Base-by-base conservation (phyloP, 2,888 invertebrate species). In the Drosophila merina region DNA sequence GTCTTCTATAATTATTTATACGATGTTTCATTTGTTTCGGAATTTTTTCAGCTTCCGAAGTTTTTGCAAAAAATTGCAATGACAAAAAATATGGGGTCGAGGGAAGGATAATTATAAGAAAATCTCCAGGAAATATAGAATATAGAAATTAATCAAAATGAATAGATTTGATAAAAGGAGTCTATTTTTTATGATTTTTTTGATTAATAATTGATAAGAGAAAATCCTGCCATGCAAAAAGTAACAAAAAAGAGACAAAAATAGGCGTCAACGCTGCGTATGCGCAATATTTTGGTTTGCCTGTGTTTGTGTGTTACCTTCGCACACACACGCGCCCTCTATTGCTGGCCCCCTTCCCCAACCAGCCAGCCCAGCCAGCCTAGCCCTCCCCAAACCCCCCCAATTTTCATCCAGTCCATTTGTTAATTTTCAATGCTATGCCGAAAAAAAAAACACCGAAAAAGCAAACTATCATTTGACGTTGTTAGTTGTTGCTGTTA, bases 1-100 rank as follows among this genome's bases (percentile, higher is more conserved):
- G 62, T 54, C 69, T 63, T 81, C 79, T 79, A 85, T 80, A 89
- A 89, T 89, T 88, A 88, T 89, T 89, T 89, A 90, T 90, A 89
- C 89, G 89, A 89, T 90, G 89, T 89, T 89, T 89, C 89, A 89
- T 89, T 89, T 90, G 89, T 89, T 89, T 86, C 84, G 89, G 89
- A 89, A 90, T 90, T 89, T 89, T 89, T 88, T 89, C 89, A 89
- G 72, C 74, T 81, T 55, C 31, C 58, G 25, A 55, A 51, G 51
- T 45, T 38, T 63, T n/a, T 20, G 20, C 2, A 20, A 20, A 20
- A 20, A 20, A 14, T 14, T 14, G n/a, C 40, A 48, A 31, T 25
- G 25, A 42, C 26, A 10, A 26, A 51, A 51, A 20, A 6, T 8
- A 6, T 47, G 47, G 31, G 25, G 9, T 20, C 20, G 20, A 3